Conservation (phyloP, 1,140 invertebrate species). For the Vanessa tameamea region DNA sequence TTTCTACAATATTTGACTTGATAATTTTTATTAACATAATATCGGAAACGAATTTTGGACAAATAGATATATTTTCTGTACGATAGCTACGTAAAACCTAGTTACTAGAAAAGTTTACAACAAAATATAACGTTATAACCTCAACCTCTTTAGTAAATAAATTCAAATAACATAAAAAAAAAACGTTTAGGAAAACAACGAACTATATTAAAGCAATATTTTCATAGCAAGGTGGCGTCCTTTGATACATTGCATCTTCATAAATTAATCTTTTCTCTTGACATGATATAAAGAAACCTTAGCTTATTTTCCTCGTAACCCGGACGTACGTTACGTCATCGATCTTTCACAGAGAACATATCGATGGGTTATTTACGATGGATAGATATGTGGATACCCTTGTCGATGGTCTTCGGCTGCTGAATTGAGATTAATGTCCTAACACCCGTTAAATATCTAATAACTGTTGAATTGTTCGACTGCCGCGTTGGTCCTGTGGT, state of each 20-base stretch:
- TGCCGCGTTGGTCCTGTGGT: too few species aligned
- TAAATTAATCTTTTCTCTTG: slow-evolving; percentile 13
- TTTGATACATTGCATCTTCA: slow-evolving; percentile 17
- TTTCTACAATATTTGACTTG: too few species aligned
- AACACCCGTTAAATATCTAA: not conserved
- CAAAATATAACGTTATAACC: too few species aligned
- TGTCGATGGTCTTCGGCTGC: slow-evolving; percentile 8
- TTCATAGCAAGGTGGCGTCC: slow-evolving; percentile 12
- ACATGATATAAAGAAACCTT: slow-evolving; percentile 11
- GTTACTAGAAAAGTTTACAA: too few species aligned
- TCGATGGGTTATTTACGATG: slow-evolving; percentile 15
- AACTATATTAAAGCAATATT: slow-evolving; percentile 14
- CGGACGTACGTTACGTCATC: not conserved
- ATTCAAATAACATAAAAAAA: slow-evolving; percentile 7
- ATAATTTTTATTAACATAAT: too few species aligned
- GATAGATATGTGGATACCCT: slow-evolving; percentile 7
- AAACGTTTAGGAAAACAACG: not conserved
- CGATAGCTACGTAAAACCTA: too few species aligned
- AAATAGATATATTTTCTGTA: too few species aligned
- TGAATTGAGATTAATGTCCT: slow-evolving; percentile 21
- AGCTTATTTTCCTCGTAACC: slow-evolving; percentile 3
- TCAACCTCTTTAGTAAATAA: not conserved
- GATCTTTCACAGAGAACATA: slow-evolving; percentile 8
- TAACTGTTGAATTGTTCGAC: not conserved
- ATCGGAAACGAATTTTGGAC: too few species aligned